Percentiles rank a stretch among this genome's conserved stretches.
Conservation (phyloP, 2,888 invertebrate genomes). For the Agonopterix alstromeriana region DNA sequence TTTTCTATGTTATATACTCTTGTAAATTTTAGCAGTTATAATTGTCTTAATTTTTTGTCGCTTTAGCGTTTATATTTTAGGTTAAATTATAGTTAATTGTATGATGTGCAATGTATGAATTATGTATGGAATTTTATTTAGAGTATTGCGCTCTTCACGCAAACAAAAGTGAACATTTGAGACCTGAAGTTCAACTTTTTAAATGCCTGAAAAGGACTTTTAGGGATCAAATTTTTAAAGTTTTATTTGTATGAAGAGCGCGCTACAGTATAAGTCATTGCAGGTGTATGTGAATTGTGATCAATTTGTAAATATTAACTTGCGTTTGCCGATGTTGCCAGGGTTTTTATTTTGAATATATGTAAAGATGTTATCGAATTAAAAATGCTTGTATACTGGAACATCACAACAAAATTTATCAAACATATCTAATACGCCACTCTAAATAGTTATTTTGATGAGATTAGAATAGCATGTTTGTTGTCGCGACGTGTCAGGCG, state of each 20-base stretch:
- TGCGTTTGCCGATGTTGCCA: constrained; percentile 19
- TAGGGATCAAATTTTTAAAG: too few species aligned
- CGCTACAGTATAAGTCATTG: neutral
- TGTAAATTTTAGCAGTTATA: constrained; percentile 18
- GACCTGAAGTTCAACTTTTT: too few species aligned
- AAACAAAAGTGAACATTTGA: neutral
- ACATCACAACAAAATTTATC: neutral
- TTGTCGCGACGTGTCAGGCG: too few species aligned
- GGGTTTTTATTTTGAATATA: constrained; percentile 10
- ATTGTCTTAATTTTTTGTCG: constrained; percentile 13
- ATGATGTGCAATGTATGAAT: constrained; percentile 19
- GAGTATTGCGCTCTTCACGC: neutral
- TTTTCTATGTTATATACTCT: constrained; percentile 17
- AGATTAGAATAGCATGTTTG: too few species aligned
- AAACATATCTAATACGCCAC: neutral
- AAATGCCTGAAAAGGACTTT: too few species aligned
- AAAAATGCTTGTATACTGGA: neutral
- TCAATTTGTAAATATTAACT: constrained; percentile 8
- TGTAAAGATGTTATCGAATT: constrained; percentile 7
- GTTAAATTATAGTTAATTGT: constrained; percentile 14
- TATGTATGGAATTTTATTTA: neutral
- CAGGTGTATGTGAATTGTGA: constrained; percentile 6
- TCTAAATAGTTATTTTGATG: too few species aligned
- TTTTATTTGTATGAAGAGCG: too few species aligned
- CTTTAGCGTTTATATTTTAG: constrained; percentile 21